A percentile compares a stretch with the other conserved stretches of the same genome.
Evolutionary conservation across 2,113 vertebrate species (phyloP).

Genomic region (Psilopogon haemacephalus): DNA sequence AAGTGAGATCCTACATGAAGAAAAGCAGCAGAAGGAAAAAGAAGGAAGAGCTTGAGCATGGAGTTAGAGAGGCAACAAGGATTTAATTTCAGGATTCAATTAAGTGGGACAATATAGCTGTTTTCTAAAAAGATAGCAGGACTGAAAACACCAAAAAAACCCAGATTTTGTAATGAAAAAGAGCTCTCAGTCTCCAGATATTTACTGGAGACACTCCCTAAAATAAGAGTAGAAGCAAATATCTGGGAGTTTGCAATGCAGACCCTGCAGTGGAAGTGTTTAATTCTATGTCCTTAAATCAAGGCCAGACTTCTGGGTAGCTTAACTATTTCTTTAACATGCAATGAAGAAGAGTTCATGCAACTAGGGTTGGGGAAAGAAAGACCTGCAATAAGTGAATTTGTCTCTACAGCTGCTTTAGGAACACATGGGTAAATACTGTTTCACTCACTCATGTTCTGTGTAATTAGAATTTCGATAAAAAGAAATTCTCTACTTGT

Average conservation of each 20-base stretch:
- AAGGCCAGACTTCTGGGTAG: background rate
- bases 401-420: background rate
- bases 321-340: background rate
- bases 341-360: background rate
- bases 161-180: background rate
- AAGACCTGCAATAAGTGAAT: background rate
- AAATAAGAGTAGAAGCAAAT: conserved; percentile 19
- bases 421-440: accelerated
- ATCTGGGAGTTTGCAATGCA: background rate
- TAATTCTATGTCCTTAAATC: conserved; percentile 25
- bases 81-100: conserved; percentile 46
- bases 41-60: background rate
- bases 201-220: background rate
- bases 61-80: conserved; percentile 12
- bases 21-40: conserved; percentile 6
- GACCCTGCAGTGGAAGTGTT: conserved; percentile 17
- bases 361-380: background rate
- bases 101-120: conserved; percentile 29
- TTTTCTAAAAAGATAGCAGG: conserved; percentile 16
- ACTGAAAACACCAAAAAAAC: background rate
- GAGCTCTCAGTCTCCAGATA: background rate
- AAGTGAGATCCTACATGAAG: background rate
- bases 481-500: background rate
- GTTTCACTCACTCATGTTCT: background rate
- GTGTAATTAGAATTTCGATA: background rate